phyloP scores from a whole-genome alignment of 2,113 vertebrate species.

The Actenoides lindsayi region DNA sequence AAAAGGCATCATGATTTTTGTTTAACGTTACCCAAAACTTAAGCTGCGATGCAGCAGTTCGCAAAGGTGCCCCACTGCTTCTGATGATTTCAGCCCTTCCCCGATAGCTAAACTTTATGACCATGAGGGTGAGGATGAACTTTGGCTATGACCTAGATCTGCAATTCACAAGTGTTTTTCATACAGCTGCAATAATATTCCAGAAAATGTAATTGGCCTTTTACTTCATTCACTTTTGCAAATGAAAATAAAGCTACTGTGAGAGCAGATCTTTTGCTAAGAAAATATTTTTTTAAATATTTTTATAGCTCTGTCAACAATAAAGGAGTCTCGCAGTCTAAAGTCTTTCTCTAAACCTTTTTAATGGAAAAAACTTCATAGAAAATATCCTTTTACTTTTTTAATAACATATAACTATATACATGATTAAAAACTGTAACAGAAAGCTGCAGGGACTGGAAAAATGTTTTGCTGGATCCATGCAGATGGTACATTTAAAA shows the following conservation, averaged over 20 bases:
- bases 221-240: constrained; percentile 51
- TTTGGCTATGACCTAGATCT: constrained; percentile 48
- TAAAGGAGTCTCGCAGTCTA: constrained; percentile 60
- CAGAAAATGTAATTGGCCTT: constrained; percentile 36
- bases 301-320: constrained; percentile 56
- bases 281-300: constrained; percentile 35
- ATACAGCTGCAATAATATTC: constrained; percentile 62
- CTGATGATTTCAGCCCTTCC: constrained; percentile 30
- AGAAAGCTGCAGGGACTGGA: constrained; percentile 73
- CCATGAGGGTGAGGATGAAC: constrained; percentile 27
- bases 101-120: constrained; percentile 34
- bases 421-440: constrained; percentile 80
- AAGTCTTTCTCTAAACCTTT: constrained; percentile 71
- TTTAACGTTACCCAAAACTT: constrained; percentile 7
- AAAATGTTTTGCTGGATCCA: constrained; percentile 38
- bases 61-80: background rate
- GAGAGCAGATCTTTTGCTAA: constrained; percentile 50
- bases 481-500: constrained; percentile 42
- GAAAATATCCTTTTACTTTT: constrained; percentile 77
- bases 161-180: constrained; percentile 47
- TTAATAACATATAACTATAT: constrained; percentile 86
- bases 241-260: constrained; percentile 70
- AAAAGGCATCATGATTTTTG: background rate
- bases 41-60: constrained; percentile 24
- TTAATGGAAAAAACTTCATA: constrained; percentile 80